phyloP scores from a whole-genome alignment of 2,113 vertebrate genomes.

The Siniperca chuatsi region DNA sequence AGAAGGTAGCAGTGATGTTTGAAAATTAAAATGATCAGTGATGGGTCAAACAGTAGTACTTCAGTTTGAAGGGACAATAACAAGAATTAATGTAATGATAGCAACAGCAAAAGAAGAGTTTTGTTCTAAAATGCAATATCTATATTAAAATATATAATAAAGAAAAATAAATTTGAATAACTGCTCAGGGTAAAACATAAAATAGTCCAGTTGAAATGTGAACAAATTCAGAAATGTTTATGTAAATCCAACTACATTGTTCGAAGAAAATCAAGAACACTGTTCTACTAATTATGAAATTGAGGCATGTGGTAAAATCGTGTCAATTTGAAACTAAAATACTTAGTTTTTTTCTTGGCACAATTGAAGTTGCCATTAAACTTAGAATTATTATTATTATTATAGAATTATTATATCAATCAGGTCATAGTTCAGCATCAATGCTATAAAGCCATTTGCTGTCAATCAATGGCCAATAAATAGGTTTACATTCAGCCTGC shows the following conservation, averaged over 20 bases:
- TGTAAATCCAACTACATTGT: background rate
- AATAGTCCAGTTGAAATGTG: background rate
- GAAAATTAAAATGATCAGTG: background rate
- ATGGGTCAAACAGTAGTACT: background rate
- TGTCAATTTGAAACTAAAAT: background rate
- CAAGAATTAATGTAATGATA: background rate
- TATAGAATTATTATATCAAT: background rate
- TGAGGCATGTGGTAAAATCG: too few relatives aligned
- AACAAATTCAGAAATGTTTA: background rate
- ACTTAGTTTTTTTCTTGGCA: background rate
- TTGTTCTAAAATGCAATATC: slow-evolving; percentile 39
- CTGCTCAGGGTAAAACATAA: background rate
- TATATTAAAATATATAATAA: background rate
- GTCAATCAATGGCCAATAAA: background rate
- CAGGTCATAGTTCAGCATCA: background rate
- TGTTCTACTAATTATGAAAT: background rate
- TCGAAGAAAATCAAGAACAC: background rate
- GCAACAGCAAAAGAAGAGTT: slow-evolving; percentile 32
- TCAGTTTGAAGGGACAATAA: background rate
- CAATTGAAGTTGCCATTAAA: background rate
- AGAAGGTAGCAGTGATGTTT: background rate
- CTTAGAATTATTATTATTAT: background rate
- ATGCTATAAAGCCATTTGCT: background rate
- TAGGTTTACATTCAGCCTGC: background rate
- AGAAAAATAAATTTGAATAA: background rate